These are phyloP conservation scores for Galemys pyrenaicus DNA, from an alignment of 2,113 vertebrate genomes.

Conservation along the genomic window DNA sequence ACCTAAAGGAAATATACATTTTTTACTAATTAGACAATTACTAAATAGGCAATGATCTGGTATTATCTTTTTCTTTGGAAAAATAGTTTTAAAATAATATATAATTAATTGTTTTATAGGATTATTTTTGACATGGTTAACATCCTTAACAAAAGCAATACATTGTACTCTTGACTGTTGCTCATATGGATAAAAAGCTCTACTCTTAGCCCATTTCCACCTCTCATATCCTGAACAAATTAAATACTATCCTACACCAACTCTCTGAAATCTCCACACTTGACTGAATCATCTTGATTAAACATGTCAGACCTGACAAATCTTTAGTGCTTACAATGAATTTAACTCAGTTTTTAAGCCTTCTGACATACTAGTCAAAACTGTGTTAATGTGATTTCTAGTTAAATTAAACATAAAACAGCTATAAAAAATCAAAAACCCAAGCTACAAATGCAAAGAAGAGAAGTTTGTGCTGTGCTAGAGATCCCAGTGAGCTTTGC, in stretches of 20 bases:
- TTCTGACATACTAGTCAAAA: slow-evolving; percentile 82
- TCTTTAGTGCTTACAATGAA: slow-evolving; percentile 76
- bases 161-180: slow-evolving; percentile 75
- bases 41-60: not conserved
- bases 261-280: slow-evolving; percentile 74
- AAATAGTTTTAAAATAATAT: slow-evolving; percentile 17
- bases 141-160: slow-evolving; percentile 76
- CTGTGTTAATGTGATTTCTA: slow-evolving; percentile 80
- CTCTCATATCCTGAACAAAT: slow-evolving; percentile 77
- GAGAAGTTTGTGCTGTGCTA: slow-evolving; percentile 16
- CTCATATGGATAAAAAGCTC: slow-evolving; percentile 69
- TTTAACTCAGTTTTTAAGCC: slow-evolving; percentile 80
- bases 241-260: slow-evolving; percentile 51
- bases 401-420: slow-evolving; percentile 84
- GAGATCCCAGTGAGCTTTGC: not conserved
- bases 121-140: slow-evolving; percentile 71
- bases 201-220: slow-evolving; percentile 55
- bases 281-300: slow-evolving; percentile 80
- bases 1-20: not conserved
- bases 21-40: not conserved
- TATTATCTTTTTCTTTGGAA: slow-evolving; percentile 19
- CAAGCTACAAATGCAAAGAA: slow-evolving; percentile 38
- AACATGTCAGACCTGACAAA: slow-evolving; percentile 79
- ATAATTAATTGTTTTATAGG: slow-evolving; percentile 62
- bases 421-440: slow-evolving; percentile 66